phyloP scores from a whole-genome alignment of 2,113 vertebrate species.

The Diadophis punctatus region DNA sequence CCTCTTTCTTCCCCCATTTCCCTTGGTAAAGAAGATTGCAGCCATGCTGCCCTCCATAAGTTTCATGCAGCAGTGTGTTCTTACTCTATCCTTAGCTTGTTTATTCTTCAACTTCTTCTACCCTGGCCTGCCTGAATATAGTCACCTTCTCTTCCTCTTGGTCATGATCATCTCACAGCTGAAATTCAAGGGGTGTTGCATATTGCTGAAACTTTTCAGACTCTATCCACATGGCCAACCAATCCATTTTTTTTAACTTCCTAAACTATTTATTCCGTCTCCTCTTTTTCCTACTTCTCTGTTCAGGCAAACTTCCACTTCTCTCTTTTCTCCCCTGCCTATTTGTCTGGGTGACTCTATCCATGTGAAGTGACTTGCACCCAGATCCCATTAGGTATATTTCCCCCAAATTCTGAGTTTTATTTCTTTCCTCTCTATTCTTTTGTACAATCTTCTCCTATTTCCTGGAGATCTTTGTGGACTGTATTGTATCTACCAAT shows the following conservation, averaged over 20 bases:
- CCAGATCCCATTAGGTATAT: background rate
- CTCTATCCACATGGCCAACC: background rate
- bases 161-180: background rate
- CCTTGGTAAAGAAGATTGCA: background rate
- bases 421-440: background rate
- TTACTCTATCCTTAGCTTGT: background rate
- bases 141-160: background rate
- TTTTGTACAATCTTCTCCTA: background rate
- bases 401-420: background rate
- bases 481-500: background rate
- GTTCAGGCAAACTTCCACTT: background rate
- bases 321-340: background rate
- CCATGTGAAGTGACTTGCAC: background rate
- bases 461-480: background rate
- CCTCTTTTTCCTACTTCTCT: background rate
- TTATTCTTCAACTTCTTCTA: background rate
- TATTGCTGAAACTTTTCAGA: background rate
- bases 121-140: background rate
- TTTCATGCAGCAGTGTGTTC: background rate
- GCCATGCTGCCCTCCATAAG: background rate
- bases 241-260: background rate
- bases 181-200: background rate
- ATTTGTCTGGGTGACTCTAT: background rate
- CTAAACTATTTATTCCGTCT: background rate
- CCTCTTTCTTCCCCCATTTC: background rate